phyloP scores from a whole-genome alignment of 2,888 invertebrate genomes.

The Salticus scenicus region DNA sequence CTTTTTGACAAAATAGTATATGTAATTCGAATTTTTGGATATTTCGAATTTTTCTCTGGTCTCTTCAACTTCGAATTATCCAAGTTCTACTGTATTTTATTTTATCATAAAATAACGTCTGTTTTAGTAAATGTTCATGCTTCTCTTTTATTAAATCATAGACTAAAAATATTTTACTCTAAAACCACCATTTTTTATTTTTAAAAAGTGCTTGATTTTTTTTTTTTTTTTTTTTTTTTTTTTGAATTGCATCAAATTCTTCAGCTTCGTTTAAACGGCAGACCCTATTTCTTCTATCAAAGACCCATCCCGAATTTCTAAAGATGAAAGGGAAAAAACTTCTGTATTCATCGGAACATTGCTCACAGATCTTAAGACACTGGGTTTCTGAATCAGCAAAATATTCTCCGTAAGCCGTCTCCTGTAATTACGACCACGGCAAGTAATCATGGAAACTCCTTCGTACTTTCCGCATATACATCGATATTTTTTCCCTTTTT shows the following conservation, averaged over 20 bases:
- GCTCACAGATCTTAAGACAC: not conserved
- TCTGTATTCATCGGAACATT: not conserved
- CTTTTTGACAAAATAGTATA: too few species aligned
- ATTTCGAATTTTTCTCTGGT: too few species aligned
- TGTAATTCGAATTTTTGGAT: too few species aligned
- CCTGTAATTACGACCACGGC: conserved; percentile 33
- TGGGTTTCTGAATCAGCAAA: conserved; percentile 24
- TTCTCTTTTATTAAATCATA: too few species aligned
- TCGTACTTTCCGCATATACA: conserved; percentile 21
- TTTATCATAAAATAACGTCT: too few species aligned
- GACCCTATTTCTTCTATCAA: not conserved
- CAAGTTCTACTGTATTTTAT: too few species aligned
- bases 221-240: too few species aligned
- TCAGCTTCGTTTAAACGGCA: not conserved
- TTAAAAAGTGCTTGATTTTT: too few species aligned
- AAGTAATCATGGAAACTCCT: conserved; percentile 21
- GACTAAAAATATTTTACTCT: too few species aligned
- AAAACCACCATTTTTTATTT: too few species aligned
- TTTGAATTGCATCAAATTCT: conserved; percentile 19
- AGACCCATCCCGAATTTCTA: not conserved
- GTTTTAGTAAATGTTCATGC: too few species aligned
- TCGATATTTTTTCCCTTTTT: not conserved
- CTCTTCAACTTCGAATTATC: too few species aligned
- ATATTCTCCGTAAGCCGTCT: not conserved
- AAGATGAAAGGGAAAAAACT: conserved; percentile 6